Conservation (phyloP, 2,113 vertebrate genomes). For the Lethenteron camtschaticum region DNA sequence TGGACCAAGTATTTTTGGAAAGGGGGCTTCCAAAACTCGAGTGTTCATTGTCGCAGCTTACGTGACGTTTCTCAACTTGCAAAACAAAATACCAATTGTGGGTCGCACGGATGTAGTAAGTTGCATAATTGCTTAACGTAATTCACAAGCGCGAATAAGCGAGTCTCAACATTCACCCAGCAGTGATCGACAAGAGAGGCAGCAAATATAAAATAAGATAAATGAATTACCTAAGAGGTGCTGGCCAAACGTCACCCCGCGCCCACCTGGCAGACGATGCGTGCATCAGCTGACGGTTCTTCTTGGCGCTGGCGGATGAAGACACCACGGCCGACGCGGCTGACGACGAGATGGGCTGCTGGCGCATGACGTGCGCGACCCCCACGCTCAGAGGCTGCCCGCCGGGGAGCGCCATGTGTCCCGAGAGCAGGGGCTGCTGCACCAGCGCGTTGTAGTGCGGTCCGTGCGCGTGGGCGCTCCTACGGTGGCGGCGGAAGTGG, state of each 20-base stretch:
- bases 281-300: slow-evolving; percentile 53
- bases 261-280: slow-evolving; percentile 53
- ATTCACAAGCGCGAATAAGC: too few relatives aligned
- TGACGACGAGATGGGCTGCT: slow-evolving; percentile 30
- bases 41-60: too few relatives aligned
- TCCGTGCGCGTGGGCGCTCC: slow-evolving; percentile 69
- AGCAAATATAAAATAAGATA: too few relatives aligned
- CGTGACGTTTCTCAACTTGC: too few relatives aligned
- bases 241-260: not conserved
- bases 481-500: slow-evolving; percentile 14
- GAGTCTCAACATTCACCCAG: too few relatives aligned
- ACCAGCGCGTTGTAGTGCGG: slow-evolving; percentile 98
- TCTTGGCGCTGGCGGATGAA: slow-evolving; percentile 24
- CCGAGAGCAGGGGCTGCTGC: slow-evolving; percentile 79
- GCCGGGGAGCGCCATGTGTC: slow-evolving; percentile 68
- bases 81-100: too few relatives aligned
- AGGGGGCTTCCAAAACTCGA: too few relatives aligned
- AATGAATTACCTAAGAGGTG: too few relatives aligned
- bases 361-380: slow-evolving; percentile 90
- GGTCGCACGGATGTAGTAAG: too few relatives aligned
- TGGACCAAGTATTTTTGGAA: too few relatives aligned
- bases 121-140: too few relatives aligned
- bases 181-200: too few relatives aligned
- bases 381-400: slow-evolving; percentile 84
- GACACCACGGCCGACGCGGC: not conserved